Evolutionary conservation across 2,888 invertebrate genomes (phyloP), one percentile per base, ranked within the genome.

Genomic region (Seira ritae): DNA sequence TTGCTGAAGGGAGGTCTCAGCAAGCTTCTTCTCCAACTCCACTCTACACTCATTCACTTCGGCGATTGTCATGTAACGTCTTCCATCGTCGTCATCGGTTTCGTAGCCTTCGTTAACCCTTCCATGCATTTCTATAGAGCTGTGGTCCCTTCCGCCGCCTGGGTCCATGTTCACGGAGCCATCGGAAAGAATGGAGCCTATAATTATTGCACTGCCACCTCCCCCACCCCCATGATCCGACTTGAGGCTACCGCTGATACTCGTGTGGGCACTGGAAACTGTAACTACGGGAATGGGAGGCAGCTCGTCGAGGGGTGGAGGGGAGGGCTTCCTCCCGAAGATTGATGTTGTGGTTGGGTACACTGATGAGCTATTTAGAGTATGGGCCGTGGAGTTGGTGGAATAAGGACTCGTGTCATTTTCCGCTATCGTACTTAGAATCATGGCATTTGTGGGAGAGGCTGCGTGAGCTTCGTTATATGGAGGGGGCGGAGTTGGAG

Each of bases 381-480:
- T 86, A 0, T 87, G 80, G 22, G 77, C 70, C 0, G 88, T 87
- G 10, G 4, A 95, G 94, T 91, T 89, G 76, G 3, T 91, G 89
- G 10, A 90, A 89, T 66, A 94, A 0, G 95, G 95, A 50, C 93
- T 93, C 85, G 95, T 94, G 89, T 96, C 96, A 87, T 95, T 92
- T 91, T 96, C 96, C 90, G 96, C 95, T 84, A 82, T 85, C 19
- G 84, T 77, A 62, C 77, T 77, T 6, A 84, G 19, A 19, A 84
- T 86, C 81, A 67, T 78, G 15, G 80, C 80, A 46, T 80, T 78
- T 17, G 46, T 31, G 50, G 84, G 72, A 1, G 84, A 75, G 2
- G 50, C 37, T 4, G 77, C 8, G 4, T 73, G 75, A 10, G 55
- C 17, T 69, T 71, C 42, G 46, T 85, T 50, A 70, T 86, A 74